Base-by-base conservation (phyloP, 2,888 invertebrate species). In the Platypus cylindrus region DNA sequence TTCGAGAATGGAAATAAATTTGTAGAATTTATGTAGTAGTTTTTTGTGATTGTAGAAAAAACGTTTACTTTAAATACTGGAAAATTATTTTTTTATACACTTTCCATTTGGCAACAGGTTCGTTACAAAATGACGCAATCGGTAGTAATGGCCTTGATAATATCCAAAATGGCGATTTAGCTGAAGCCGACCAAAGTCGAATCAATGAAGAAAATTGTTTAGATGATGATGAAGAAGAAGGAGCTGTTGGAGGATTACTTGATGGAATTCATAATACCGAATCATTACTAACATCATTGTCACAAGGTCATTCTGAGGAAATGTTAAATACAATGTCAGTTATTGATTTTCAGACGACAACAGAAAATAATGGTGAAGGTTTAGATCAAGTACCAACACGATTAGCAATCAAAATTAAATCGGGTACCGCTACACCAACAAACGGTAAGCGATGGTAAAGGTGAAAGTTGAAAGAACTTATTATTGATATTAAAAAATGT, bases 181-280 rank as follows among this genome's bases (percentile, higher is more conserved):
- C 83, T 0, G 84, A 84, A 59, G 83, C 83, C 7, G 84, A 84
- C 63, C 83, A 83, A 58, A 77, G 78, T 33, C 69, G 78, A 46
- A 68, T 63, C 7, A n/a, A n/a, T n/a, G 59, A 58, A 34, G 56
- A 52, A 28, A 48, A 54, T 17, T 56, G 54, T 3, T 49, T 51
- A 26, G 56, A 55, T 13, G 55, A 55, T 20, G 44, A 45, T 11
- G 63, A 62, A 9, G 55, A 55, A 23, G 44, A 45, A 12, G 63
- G 62, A 9, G 62, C 62, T 2, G 60, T 62, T n/a, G 62, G 62
- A 9, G 62, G 63, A 25, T 33, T 51, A 18, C 29, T 29, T 18
- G 29, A 36, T 15, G 34, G 22, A 27, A 38, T 22, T 23, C 20
- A 30, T 32, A 35, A 17, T 26, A 23, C 27, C 17, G 37, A 32